phyloP scores from a whole-genome alignment of 1,140 invertebrate species.

The Orussus abietinus region DNA sequence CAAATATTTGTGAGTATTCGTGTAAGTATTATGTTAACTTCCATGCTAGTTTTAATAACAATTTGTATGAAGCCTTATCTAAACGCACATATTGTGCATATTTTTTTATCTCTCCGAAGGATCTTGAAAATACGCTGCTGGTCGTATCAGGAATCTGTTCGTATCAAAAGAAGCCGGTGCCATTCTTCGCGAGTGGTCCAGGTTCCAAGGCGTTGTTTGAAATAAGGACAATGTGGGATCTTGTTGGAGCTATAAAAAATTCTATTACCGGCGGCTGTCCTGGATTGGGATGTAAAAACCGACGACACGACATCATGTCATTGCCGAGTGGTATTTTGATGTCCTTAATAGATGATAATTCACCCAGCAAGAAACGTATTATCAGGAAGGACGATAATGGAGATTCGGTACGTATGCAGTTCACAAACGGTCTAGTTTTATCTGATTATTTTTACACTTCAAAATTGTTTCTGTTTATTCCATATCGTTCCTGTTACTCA shows the following conservation, averaged over 20 bases:
- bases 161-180: slow-evolving; percentile 10
- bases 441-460: too few species aligned
- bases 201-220: slow-evolving; percentile 14
- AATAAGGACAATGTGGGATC: slow-evolving; percentile 15
- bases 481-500: too few species aligned
- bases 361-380: too few species aligned
- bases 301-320: background rate
- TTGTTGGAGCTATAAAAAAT: slow-evolving; percentile 18
- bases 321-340: background rate
- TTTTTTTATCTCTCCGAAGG: slow-evolving; percentile 6
- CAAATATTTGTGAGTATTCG: too few species aligned
- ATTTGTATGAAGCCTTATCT: too few species aligned
- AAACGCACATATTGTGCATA: background rate
- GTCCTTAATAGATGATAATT: background rate
- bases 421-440: too few species aligned
- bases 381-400: too few species aligned
- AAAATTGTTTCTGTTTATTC: too few species aligned
- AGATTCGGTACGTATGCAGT: too few species aligned
- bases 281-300: slow-evolving; percentile 3
- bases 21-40: too few species aligned
- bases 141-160: slow-evolving; percentile 24
- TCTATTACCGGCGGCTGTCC: slow-evolving; percentile 5
- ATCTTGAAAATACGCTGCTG: slow-evolving; percentile 31
- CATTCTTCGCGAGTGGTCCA: slow-evolving; percentile 28
- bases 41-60: too few species aligned